These are phyloP conservation scores for Euspilapteryx auroguttella DNA, from an alignment of 2,888 invertebrate species.

Conservation along the genomic window DNA sequence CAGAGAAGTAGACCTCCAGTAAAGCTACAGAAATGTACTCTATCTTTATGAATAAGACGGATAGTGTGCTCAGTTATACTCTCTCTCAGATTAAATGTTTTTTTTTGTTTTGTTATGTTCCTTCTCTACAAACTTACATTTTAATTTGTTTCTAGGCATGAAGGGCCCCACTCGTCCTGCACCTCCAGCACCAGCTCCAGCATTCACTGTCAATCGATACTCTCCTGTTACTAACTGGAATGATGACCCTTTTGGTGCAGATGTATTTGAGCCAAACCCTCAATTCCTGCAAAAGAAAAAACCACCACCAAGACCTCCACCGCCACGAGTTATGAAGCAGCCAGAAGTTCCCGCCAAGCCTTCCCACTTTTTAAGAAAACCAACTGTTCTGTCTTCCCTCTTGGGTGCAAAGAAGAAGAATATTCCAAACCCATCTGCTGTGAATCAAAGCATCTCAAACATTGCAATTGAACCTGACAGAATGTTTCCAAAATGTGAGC, in stretches of 20 bases:
- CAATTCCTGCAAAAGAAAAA: constrained; percentile 62
- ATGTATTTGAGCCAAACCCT: constrained; percentile 47
- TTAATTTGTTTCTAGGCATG: constrained; percentile 44
- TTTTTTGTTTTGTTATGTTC: too few relatives aligned
- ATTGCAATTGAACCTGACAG: constrained; percentile 32
- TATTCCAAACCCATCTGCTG: too few relatives aligned
- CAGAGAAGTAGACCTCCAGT: too few relatives aligned
- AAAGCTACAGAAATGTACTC: too few relatives aligned
- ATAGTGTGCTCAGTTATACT: too few relatives aligned
- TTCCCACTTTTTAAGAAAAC: constrained; percentile 52
- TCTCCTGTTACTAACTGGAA: constrained; percentile 62
- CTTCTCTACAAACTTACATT: too few relatives aligned
- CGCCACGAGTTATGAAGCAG: constrained; percentile 57
- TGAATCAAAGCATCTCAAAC: constrained; percentile 11
- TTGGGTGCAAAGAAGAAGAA: constrained; percentile 37
- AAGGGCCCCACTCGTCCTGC: constrained; percentile 64
- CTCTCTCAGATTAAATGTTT: too few relatives aligned
- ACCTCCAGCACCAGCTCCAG: constrained; percentile 54
- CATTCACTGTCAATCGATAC: constrained; percentile 27
- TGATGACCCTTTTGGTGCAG: constrained; percentile 49
- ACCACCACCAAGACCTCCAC: constrained; percentile 73
- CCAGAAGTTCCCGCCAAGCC: constrained; percentile 48
- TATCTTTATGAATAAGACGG: too few relatives aligned
- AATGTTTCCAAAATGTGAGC: constrained; percentile 50
- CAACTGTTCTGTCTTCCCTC: constrained; percentile 42